Evolutionary conservation across 2,888 invertebrate species (phyloP), one percentile per base, ranked within the genome.

Genomic region (Orchestes rusci): DNA sequence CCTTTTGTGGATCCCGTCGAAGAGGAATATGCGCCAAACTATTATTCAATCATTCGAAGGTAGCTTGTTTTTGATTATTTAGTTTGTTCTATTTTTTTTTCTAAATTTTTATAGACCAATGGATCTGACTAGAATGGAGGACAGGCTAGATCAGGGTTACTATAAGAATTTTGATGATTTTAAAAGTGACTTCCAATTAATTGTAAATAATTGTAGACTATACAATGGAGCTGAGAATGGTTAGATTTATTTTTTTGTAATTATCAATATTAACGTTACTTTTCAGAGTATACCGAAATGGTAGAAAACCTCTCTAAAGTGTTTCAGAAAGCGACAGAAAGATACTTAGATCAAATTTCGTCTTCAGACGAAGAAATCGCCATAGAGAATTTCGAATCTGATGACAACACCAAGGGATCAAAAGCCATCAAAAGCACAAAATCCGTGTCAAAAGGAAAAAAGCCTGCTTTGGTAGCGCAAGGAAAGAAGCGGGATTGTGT

Each of bases 191-290:
- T 92, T 95, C 67, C 83, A 87, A 60, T 75, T 91, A 43, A 93
- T 95, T 61, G 88, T 94, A 5, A 89, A 91, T 60, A 95, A 94
- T 66, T 94, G 94, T 66, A 76, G 87, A 39, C 74, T 89, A 39
- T 95, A 93, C 66, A 94, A 94, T 72, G 94, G 94, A 41, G 84
- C 85, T 56, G 85, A 90, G 60, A 93, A 91, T 73, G 93, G 93
- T 92, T 66, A 71, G 70, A 20, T 16, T 3, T 36, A 12, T 16
- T 16, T 2, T n/a, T n/a, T n/a, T n/a, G n/a, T n/a, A n/a, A n/a
- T n/a, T n/a, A n/a, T 23, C 16, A 16, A 36, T 18, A 37, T 27
- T 23, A n/a, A 37, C 37, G 8, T 3, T 16, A 2, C 10, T 34
- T 50, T 57, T 17, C 16, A 90, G 90, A 90, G 67, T 91, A 90